These are phyloP conservation scores for Sphyrna mokarran DNA, from an alignment of 2,113 vertebrate genomes.

Conservation along the genomic window DNA sequence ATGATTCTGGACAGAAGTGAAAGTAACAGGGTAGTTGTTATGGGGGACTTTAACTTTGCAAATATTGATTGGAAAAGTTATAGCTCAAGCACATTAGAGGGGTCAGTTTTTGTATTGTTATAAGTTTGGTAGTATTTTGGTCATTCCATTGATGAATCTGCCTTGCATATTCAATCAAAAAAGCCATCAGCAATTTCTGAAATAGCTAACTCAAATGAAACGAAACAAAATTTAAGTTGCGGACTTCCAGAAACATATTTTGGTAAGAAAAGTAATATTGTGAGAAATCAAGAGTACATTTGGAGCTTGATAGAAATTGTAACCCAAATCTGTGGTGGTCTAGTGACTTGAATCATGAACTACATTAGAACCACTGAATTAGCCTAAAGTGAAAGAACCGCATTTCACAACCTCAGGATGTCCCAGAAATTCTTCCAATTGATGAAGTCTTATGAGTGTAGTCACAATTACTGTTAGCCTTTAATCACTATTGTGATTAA, in stretches of 20 bases:
- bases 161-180: background rate
- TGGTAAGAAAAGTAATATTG: background rate
- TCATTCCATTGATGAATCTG: background rate
- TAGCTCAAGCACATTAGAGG: too few relatives aligned
- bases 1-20: too few relatives aligned
- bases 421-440: too few relatives aligned
- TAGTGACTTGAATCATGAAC: background rate
- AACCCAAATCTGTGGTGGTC: background rate
- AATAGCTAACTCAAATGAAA: background rate
- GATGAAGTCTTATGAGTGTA: too few relatives aligned
- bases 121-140: background rate
- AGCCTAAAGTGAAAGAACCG: too few relatives aligned
- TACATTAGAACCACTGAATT: background rate
- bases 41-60: too few relatives aligned
- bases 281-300: background rate
- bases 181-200: background rate
- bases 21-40: too few relatives aligned
- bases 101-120: too few relatives aligned
- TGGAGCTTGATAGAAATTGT: background rate
- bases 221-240: background rate
- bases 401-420: too few relatives aligned
- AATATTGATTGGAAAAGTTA: too few relatives aligned
- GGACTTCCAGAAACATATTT: background rate
- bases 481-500: background rate
- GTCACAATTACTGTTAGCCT: background rate